These are phyloP conservation scores for Setophaga petechia DNA, from an alignment of 2,113 vertebrate genomes.

Conservation along the genomic window DNA sequence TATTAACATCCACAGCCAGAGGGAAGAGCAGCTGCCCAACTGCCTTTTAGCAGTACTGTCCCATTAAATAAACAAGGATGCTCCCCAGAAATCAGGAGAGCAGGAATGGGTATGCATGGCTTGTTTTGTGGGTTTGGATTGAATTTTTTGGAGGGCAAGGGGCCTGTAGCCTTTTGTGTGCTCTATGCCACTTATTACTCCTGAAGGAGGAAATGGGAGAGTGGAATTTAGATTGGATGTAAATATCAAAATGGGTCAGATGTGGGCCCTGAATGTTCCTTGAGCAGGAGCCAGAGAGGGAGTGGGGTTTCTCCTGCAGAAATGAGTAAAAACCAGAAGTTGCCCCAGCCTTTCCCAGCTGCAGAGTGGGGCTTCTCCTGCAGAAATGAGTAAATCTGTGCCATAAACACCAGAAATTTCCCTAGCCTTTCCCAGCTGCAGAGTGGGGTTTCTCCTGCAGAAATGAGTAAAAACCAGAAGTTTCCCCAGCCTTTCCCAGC, in stretches of 20 bases:
- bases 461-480: too few species aligned
- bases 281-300: not conserved
- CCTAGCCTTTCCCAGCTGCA: too few species aligned
- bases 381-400: too few species aligned
- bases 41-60: not conserved
- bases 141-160: not conserved
- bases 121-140: not conserved
- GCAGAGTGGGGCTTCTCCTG: not conserved
- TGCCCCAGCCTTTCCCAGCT: not conserved
- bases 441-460: too few species aligned
- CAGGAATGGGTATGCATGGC: not conserved
- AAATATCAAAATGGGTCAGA: not conserved
- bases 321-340: not conserved
- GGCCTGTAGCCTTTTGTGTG: not conserved
- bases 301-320: not conserved
- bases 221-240: not conserved
- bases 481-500: too few species aligned
- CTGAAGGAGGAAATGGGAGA: not conserved
- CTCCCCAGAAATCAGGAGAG: not conserved
- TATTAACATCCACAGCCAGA: not conserved
- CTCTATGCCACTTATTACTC: not conserved
- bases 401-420: too few species aligned
- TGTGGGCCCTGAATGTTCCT: not conserved
- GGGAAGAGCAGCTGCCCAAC: not conserved
- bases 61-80: not conserved